Base-by-base conservation (phyloP, 2,797 vertebrate genomes). In the Botia almorhae region DNA sequence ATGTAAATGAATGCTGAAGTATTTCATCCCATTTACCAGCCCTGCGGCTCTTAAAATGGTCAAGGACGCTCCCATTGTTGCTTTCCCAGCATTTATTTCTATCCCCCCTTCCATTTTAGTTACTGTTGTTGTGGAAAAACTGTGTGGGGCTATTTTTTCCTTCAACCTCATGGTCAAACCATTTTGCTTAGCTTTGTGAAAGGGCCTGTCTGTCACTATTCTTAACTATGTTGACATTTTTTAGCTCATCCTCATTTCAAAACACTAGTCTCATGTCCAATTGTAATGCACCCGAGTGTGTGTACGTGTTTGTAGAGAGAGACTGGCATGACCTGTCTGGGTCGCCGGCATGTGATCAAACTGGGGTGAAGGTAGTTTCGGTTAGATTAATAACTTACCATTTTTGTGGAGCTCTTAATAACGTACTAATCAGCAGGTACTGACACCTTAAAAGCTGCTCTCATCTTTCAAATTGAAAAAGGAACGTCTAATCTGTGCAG, bases 1-100 rank as follows among this genome's bases (percentile, higher is more conserved):
- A 95, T 95, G 93, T 93, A 95, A 94, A 95, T 95, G 90, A 94
- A 93, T 92, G 90, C 91, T 94, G 94, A 95, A 94, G 92, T 88
- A 85, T 91, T 93, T 94, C 92, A 92, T 93, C 91, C 92, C 91
- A 90, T 90, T 93, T 91, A 91, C 90, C 89, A 21, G 87, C 90
- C 88, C 87, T 84, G 86, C 85, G 81, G 83, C 89, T 91, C 92
- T 92, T 93, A 89, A 94, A 94, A 92, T 87, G 81, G n/a, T 81
- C 87, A 87, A 88, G 87, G 88, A 88, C 81, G 89, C 87, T 85
- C 84, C 87, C 81, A 84, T 89, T 86, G 87, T 80, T 89, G 84
- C 86, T 85, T 88, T 81, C 48, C 23, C 50, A 64, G 39, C 73
- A 3, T 56, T 50, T 50, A 39, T 69, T 70, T 68, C 29, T 10